Conservation (phyloP, 2,113 vertebrate genomes). For the Myanophis thanlyinensis region DNA sequence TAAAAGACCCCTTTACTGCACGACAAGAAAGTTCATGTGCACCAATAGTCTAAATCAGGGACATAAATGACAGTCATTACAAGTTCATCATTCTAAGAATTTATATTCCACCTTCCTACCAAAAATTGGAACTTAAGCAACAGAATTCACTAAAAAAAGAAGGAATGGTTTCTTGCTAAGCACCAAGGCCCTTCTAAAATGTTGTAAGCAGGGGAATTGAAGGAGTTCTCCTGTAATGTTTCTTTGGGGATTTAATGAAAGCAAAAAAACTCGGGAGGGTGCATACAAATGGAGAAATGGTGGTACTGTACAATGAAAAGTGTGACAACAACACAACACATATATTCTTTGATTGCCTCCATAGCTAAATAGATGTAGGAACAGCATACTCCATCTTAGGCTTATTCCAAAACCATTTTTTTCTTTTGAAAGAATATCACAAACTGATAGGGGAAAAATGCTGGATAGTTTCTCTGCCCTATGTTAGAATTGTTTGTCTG, state of each 20-base stretch:
- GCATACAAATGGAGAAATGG: neutral
- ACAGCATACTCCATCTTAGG: neutral
- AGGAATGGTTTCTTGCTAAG: neutral
- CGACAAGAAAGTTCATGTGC: neutral
- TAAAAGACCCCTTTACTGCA: neutral
- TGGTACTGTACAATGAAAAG: neutral
- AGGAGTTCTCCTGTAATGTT: neutral
- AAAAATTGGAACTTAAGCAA: neutral
- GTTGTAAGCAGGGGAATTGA: neutral
- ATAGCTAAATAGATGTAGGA: neutral
- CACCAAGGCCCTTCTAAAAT: neutral
- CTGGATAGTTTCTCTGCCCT: neutral
- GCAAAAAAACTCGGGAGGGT: neutral
- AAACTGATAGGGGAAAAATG: neutral
- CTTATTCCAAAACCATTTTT: neutral
- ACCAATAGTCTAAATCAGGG: neutral
- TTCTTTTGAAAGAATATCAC: neutral
- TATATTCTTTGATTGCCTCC: neutral
- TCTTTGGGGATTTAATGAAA: neutral
- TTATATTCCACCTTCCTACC: neutral
- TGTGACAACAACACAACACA: neutral
- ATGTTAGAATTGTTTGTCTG: neutral
- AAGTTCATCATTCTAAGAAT: neutral
- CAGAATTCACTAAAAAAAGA: neutral
- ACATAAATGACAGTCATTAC: neutral